Evolutionary conservation across 2,888 invertebrate genomes (phyloP).

Genomic region (Chironomus tentans): DNA sequence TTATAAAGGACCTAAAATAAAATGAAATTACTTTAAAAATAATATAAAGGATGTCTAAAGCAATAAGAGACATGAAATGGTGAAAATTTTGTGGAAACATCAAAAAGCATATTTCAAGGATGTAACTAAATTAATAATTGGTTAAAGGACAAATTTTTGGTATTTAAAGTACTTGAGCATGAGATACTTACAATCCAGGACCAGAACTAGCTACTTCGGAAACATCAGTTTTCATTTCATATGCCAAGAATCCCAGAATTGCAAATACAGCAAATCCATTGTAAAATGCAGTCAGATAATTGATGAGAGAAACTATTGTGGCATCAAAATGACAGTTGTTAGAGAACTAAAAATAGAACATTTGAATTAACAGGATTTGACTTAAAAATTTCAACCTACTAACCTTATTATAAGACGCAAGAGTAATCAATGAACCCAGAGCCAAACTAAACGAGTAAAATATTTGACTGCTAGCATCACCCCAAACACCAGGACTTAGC

Average conservation of each 20-base stretch:
- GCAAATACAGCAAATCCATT: constrained; percentile 73
- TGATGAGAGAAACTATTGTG: constrained; percentile 58
- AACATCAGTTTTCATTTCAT: constrained; percentile 54
- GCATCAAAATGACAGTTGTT: constrained; percentile 69
- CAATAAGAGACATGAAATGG: too few relatives aligned
- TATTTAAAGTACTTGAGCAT: too few relatives aligned
- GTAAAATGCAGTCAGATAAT: constrained; percentile 63
- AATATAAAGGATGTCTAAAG: too few relatives aligned
- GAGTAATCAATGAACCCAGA: constrained; percentile 62
- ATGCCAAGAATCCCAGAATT: constrained; percentile 63
- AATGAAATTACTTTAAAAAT: too few relatives aligned
- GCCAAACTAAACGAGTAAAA: constrained; percentile 75
- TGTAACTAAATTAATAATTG: too few relatives aligned
- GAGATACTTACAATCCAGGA: constrained; percentile 54
- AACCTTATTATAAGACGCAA: constrained; percentile 59
- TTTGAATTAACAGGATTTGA: constrained; percentile 7
- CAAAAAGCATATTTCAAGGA: too few relatives aligned
- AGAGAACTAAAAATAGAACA: constrained; percentile 41
- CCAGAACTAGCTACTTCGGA: constrained; percentile 58
- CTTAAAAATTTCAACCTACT: neutral
- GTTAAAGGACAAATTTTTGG: too few relatives aligned
- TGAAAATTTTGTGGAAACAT: too few relatives aligned
- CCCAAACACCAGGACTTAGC: constrained; percentile 62
- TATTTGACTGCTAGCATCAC: constrained; percentile 73
- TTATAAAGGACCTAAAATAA: constrained; percentile 46